Evolutionary conservation across 2,797 vertebrate genomes (phyloP).

Genomic region (Apogon talboti): DNA sequence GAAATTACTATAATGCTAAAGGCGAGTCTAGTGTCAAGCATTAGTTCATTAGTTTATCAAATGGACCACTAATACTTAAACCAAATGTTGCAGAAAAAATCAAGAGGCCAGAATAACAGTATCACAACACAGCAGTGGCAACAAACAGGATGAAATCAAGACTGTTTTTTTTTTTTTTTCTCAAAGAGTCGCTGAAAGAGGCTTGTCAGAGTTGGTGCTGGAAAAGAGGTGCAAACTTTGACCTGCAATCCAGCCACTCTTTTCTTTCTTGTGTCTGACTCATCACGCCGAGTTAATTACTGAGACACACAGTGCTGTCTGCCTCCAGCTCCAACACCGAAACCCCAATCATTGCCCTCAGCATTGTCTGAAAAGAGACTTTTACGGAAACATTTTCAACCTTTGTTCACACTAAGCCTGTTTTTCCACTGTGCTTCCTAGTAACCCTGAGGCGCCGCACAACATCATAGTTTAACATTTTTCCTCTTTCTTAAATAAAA

Average conservation of each 20-base stretch:
- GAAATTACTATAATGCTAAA: conserved; percentile 46
- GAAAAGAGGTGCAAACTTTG: conserved; percentile 57
- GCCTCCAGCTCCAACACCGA: conserved; percentile 42
- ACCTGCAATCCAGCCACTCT: conserved; percentile 60
- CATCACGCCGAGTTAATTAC: conserved; percentile 73
- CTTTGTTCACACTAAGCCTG: conserved; percentile 55
- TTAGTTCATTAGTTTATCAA: conserved; percentile 26
- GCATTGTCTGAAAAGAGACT: conserved; percentile 53
- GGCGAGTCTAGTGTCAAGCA: conserved; percentile 16
- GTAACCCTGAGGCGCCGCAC: conserved; percentile 52
- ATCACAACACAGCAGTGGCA: neutral
- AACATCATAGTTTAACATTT: conserved; percentile 7
- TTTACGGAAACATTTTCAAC: conserved; percentile 43
- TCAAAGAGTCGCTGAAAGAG: conserved; percentile 27
- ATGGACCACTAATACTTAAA: neutral
- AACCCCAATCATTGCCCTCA: conserved; percentile 45
- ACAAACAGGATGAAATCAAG: conserved; percentile 26
- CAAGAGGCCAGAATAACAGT: conserved; percentile 9
- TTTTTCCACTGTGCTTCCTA: conserved; percentile 50
- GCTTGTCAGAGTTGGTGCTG: conserved; percentile 28
- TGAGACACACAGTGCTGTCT: conserved; percentile 43
- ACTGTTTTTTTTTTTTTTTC: neutral
- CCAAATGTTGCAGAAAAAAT: conserved; percentile 3
- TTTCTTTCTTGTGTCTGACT: conserved; percentile 56
- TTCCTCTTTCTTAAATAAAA: neutral